phyloP scores from a whole-genome alignment of 2,113 vertebrate species.

The Epinephelus lanceolatus region DNA sequence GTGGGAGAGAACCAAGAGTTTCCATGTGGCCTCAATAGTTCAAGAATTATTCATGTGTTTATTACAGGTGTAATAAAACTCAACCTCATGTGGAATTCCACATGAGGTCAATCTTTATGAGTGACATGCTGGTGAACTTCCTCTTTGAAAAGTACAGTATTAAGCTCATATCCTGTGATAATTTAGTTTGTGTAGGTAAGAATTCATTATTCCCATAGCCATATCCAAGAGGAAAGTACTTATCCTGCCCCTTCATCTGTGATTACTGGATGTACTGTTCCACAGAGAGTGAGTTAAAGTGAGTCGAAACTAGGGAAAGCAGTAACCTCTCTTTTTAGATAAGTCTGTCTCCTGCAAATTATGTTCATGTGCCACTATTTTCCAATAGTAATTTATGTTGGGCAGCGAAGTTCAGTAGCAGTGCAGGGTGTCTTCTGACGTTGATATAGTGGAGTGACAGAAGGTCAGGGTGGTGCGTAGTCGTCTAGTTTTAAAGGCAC shows the following conservation, averaged over 20 bases:
- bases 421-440: neutral
- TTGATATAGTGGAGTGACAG: conserved; percentile 5
- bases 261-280: conserved; percentile 49
- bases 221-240: conserved; percentile 27
- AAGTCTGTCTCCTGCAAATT: conserved; percentile 22
- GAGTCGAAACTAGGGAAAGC: conserved; percentile 3
- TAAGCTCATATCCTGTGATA: conserved; percentile 48
- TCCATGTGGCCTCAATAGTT: conserved; percentile 60
- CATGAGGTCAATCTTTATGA: conserved; percentile 37
- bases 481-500: conserved; percentile 22
- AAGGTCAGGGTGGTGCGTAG: conserved; percentile 1
- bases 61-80: conserved; percentile 71
- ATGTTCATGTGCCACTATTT: conserved; percentile 19
- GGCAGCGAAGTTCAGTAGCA: conserved; percentile 22
- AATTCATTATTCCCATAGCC: conserved; percentile 5
- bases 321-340: conserved; percentile 9
- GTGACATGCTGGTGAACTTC: conserved; percentile 53
- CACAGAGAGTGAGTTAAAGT: conserved; percentile 6
- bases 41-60: conserved; percentile 61
- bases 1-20: conserved; percentile 52
- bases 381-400: conserved; percentile 19
- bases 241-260: conserved; percentile 31
- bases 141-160: conserved; percentile 37
- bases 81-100: conserved; percentile 32
- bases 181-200: conserved; percentile 42